Evolutionary conservation across 2,113 vertebrate species (phyloP).

Genomic region (Entomyzon cyanotis): DNA sequence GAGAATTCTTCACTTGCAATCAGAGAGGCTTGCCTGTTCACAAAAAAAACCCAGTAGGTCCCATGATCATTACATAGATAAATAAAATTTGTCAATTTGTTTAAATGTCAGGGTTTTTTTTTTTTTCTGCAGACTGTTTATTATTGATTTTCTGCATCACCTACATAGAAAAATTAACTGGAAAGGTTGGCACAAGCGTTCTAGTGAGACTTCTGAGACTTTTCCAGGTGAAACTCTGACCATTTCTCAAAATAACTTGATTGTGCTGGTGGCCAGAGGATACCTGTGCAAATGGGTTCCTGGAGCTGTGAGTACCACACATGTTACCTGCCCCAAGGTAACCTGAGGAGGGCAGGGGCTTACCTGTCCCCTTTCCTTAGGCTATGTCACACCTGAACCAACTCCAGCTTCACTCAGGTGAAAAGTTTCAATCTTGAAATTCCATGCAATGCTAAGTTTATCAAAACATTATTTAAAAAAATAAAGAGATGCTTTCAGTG

Average conservation of each 20-base stretch:
- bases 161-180: neutral
- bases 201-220: neutral
- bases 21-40: neutral
- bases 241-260: neutral
- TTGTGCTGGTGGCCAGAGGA: neutral
- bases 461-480: neutral
- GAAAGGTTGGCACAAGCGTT: neutral
- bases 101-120: neutral
- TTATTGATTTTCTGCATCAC: neutral
- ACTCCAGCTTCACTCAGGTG: neutral
- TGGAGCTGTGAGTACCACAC: neutral
- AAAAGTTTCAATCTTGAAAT: neutral
- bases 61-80: neutral
- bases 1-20: neutral
- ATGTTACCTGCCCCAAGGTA: rapidly evolving
- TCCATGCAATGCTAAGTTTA: neutral
- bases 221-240: neutral
- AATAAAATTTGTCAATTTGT: neutral
- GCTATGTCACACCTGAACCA: neutral
- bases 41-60: neutral
- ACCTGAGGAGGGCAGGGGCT: too few relatives aligned
- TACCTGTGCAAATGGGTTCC: neutral
- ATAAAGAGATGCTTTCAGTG: neutral
- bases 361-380: neutral
- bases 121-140: neutral